Base-by-base conservation (phyloP, 2,797 vertebrate species). In the Allobates femoralis region DNA sequence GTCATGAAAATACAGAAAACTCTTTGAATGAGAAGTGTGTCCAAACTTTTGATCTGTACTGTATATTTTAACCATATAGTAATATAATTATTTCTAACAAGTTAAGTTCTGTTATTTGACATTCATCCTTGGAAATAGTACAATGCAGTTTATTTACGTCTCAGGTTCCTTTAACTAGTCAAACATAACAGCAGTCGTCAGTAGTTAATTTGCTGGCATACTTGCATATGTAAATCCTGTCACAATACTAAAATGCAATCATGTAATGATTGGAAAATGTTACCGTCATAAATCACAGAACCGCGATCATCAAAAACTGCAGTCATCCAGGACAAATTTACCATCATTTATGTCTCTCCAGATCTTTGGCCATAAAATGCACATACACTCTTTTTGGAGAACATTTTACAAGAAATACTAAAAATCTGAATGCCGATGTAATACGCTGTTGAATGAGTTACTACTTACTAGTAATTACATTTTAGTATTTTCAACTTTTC, bases 211-310 rank as follows among this genome's bases (percentile, higher is more conserved):
- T 97, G 94, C 92, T 90, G 90, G 92, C 94, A 96, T 95, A 96
- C 95, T 97, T 96, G 95, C 96, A 96, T 98, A 98, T 99, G 97
- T 96, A 98, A 98, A 98, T 97, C 93, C 92, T 95, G 95, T 97
- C 96, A 96, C 96, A 95, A 95, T 94, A 94, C 92, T 92, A 93
- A 94, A 94, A 93, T 94, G 94, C 95, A 96, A 95, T 95, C 95
- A 96, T 83, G 92, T 97, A 97, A 97, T 97, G 96, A 96, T 94
- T 95, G 94, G 96, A 96, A 97, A 97, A 97, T 95, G 95, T 95
- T 97, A 94, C 93, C 92, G 91, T 92, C 95, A 95, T 96, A 96
- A 97, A 97, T 98, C 96, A 97, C 96, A 94, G 94, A 94, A 94
- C 95, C 95, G 94, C 91, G 89, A 97, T 96, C 97, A 97, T 96